Conservation (phyloP, 2,888 invertebrate species). For the Mystacides longicornis region DNA sequence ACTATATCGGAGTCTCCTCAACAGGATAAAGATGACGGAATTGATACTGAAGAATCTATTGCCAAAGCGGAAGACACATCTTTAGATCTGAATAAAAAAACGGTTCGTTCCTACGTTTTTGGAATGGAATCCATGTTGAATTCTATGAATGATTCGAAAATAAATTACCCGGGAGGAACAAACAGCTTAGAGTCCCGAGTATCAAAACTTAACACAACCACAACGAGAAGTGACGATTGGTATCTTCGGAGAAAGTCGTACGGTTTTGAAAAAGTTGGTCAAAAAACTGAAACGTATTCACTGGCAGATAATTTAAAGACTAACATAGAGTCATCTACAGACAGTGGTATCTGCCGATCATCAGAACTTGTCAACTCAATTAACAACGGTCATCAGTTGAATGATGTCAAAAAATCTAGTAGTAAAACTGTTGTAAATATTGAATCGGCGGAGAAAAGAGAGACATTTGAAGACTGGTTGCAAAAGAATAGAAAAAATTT, state of each 20-base stretch:
- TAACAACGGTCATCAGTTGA: conserved; percentile 5
- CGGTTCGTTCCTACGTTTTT: conserved; percentile 40
- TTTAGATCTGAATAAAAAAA: conserved; percentile 25
- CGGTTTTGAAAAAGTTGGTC: conserved; percentile 57
- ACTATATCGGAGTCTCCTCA: conserved; percentile 14
- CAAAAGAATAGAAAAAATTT: conserved; percentile 35
- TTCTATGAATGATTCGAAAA: conserved; percentile 30
- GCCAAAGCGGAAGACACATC: conserved; percentile 20
- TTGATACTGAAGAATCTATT: conserved; percentile 36
- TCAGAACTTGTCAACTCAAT: conserved; percentile 53
- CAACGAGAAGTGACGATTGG: conserved; percentile 53
- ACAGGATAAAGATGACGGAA: conserved; percentile 36
- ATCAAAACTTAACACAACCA: conserved; percentile 35
- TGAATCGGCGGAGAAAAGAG: conserved; percentile 31
- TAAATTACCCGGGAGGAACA: conserved; percentile 31
- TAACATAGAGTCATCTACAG: conserved; percentile 67
- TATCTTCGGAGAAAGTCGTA: conserved; percentile 69
- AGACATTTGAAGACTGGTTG: conserved; percentile 43
- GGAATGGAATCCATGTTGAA: conserved; percentile 37
- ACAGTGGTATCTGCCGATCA: conserved; percentile 69
- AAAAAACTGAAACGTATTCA: conserved; percentile 29
- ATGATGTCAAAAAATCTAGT: not conserved
- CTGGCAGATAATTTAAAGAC: conserved; percentile 40
- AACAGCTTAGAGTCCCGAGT: conserved; percentile 41
- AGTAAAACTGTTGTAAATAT: conserved; percentile 6